Evolutionary conservation across 2,888 invertebrate genomes (phyloP), one percentile per base, ranked within the genome.

Genomic region (Drosophila anomalata): DNA sequence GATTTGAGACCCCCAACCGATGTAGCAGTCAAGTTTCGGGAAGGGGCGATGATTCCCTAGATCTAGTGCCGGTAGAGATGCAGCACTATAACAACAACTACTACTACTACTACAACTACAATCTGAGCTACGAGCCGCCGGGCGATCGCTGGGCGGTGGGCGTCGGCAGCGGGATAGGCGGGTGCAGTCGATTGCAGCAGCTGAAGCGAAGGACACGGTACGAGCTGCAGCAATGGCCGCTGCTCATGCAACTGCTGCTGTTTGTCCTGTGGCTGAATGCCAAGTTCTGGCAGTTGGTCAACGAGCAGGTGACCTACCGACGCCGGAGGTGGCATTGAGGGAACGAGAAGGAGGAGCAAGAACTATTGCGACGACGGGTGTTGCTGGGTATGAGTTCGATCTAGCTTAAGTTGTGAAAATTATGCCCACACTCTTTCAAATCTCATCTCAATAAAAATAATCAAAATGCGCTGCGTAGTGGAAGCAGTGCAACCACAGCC

Each of bases 151-250:
- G 66, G 74, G 61, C 63, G 26, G 68, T 61, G 22, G 22, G 59
- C 42, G 20, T 42, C 8, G 53, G 48, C 62, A 60, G 53, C 11
- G 73, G 72, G 42, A 70, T 72, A n/a, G 60, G 66, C 11, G 68
- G 67, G 9, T 68, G 73, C 17, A 67, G 68, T 11, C 77, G 82
- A 5, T 57, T 79, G n/a, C 88, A 84, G 62, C 84, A 89, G 54
- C 68, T 91, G 63, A 89, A 85, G 68, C 84, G 87, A 20, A 85
- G 90, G 65, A 90, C 89, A 11, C 81, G 86, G 41, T 84, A 87
- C 76, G 90, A 90, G 58, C 79, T 90, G 12, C 79, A 88, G 44
- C 89, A 91, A 75, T 90, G 91, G 87, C 91, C 91, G 70, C 79
- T 90, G 75, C 88, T 91, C 51, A 87, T 90, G 78, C 89, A 91